Evolutionary conservation across 2,797 vertebrate species (phyloP).

Genomic region (Pampus argenteus): DNA sequence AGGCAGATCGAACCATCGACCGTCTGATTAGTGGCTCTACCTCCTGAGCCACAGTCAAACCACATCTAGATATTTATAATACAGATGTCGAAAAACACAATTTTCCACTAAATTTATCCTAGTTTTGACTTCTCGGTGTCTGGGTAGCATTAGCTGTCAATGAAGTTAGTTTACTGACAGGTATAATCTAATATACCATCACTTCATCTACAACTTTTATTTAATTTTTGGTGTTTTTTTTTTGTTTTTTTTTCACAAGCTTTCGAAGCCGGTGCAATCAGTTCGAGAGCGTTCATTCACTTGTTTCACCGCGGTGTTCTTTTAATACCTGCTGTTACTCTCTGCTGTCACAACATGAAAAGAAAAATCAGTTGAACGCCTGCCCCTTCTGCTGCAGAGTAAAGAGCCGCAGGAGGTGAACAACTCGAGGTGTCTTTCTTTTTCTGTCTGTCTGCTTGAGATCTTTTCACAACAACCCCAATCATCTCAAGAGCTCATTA

Average conservation of each 20-base stretch:
- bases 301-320: no score
- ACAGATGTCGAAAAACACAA: background rate
- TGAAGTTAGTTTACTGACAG: background rate
- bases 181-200: background rate
- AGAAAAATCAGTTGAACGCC: slow-evolving; percentile 22
- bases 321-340: slow-evolving; percentile 36
- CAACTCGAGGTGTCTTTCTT: background rate
- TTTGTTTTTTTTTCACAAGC: no score
- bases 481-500: slow-evolving; percentile 64
- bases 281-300: slow-evolving; percentile 5
- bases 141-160: no score
- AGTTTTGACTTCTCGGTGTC: background rate
- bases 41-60: no score
- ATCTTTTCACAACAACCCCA: slow-evolving; percentile 42
- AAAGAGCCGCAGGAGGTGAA: slow-evolving; percentile 27
- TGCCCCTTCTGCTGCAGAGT: background rate
- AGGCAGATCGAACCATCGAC: no score
- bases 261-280: slow-evolving; percentile 19
- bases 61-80: no score
- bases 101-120: background rate
- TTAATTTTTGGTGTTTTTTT: background rate
- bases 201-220: background rate
- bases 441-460: slow-evolving; percentile 3
- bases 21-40: no score
- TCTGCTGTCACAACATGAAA: background rate